Base-by-base conservation (phyloP, 1,140 invertebrate species). In the Caerostris extrusa region DNA sequence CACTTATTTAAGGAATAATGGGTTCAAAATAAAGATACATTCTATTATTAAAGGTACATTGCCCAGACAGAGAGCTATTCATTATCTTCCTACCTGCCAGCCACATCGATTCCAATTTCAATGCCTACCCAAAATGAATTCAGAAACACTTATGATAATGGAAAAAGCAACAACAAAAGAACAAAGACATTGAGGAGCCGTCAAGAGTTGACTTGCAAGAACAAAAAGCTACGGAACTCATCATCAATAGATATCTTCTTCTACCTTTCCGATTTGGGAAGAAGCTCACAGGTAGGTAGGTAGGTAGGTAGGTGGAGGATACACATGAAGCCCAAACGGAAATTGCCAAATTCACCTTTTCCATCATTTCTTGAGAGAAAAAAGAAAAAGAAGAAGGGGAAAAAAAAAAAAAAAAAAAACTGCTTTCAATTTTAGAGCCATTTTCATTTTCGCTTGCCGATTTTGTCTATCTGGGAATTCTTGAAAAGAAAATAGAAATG, bases 401-500 rank as follows among this genome's bases (percentile, higher is more conserved):
- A 81, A 50, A 88, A 58, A 94, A 55, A 83, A 60, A 60, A 83
- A 60, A 89, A 67, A 91, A 57, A 60, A 53, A 89, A 53, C 88
- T 58, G 14, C 64, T 90, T 90, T 90, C 88, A 90, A 90, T 90
- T 71, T 77, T 90, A 50, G 17, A 90, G 67, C 88, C 64, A 90
- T 90, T 90, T 88, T 88, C 86, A 88, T 88, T 61, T 90, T 90
- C 87, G n/a, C 87, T 57, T 57, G 17, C 55, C 55, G 7, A 77
- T 90, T 7, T 50, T 82, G 50, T 82, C 50, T 82, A 55, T 82
- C 77, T 82, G 8, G 17, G 55, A 53, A 53, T 10, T 55, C 14
- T 50, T 82, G 77, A 17, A 14, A 55, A 82, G 77, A 82, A 53
- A 53, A 82, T 67, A 67, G 61, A 67, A 67, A 67, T 67, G 61